These are phyloP conservation scores for Drosophila pseudoobscura DNA, from an alignment of 1,140 invertebrate species.

Conservation along the genomic window DNA sequence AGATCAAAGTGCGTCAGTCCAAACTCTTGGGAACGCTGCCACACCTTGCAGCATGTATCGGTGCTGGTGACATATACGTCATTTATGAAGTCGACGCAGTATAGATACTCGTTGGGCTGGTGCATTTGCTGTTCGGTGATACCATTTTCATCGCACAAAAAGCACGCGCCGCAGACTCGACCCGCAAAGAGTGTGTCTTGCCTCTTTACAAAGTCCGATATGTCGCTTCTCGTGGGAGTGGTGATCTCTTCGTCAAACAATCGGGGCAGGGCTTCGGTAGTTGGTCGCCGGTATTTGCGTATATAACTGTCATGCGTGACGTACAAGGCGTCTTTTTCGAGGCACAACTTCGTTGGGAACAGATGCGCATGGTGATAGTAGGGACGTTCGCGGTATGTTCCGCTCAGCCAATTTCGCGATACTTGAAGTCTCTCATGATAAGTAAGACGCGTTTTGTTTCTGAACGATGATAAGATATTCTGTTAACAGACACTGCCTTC, in stretches of 20 bases:
- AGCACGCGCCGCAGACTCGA: slow-evolving; percentile 61
- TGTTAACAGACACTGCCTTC: too few species aligned
- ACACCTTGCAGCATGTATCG: slow-evolving; percentile 62
- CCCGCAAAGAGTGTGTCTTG: slow-evolving; percentile 73
- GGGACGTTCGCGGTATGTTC: slow-evolving; percentile 58
- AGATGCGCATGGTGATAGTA: slow-evolving; percentile 74
- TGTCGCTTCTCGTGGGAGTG: slow-evolving; percentile 55
- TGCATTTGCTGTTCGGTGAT: slow-evolving; percentile 68
- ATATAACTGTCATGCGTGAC: slow-evolving; percentile 66
- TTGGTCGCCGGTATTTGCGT: slow-evolving; percentile 61
- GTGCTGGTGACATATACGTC: slow-evolving; percentile 69
- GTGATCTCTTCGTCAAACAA: slow-evolving; percentile 58
- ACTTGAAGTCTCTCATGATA: slow-evolving; percentile 63
- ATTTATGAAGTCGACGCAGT: slow-evolving; percentile 67
- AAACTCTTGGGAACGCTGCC: slow-evolving; percentile 68
- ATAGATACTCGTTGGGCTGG: slow-evolving; percentile 61
- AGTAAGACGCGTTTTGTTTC: slow-evolving; percentile 47
- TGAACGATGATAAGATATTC: slow-evolving; percentile 4
- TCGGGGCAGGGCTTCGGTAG: slow-evolving; percentile 52
- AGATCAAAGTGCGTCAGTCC: slow-evolving; percentile 68
- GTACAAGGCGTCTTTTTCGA: slow-evolving; percentile 62
- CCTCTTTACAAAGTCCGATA: slow-evolving; percentile 71
- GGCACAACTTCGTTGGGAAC: slow-evolving; percentile 70
- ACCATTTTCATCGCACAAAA: slow-evolving; percentile 50
- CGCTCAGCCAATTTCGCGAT: slow-evolving; percentile 67